These are phyloP conservation scores for Caprella mutica DNA, from an alignment of 2,888 invertebrate species.

Conservation along the genomic window DNA sequence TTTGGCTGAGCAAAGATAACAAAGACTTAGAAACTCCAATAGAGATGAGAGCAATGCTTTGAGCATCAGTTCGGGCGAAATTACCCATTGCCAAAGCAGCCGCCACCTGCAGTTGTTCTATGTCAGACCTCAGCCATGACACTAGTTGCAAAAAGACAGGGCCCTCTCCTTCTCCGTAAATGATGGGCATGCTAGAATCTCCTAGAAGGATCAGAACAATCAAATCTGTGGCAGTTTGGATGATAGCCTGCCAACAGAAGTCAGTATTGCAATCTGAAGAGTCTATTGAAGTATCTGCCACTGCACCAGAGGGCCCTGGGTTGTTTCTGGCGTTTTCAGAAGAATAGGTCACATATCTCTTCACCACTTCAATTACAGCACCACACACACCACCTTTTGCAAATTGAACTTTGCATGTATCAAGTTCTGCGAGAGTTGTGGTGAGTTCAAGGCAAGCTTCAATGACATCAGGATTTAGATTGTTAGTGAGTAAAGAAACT, in stretches of 20 bases:
- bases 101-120: constrained; percentile 65
- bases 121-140: constrained; percentile 57
- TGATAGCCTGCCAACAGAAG: constrained; percentile 35
- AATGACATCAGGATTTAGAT: constrained; percentile 43
- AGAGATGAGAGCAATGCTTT: constrained; percentile 71
- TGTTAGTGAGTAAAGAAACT: constrained; percentile 59
- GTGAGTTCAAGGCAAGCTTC: constrained; percentile 31
- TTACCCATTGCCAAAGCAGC: constrained; percentile 77
- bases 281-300: not conserved
- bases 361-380: constrained; percentile 30
- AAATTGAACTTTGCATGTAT: constrained; percentile 23
- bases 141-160: constrained; percentile 59
- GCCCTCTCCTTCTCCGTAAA: constrained; percentile 67
- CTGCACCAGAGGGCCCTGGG: not conserved
- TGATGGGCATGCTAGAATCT: constrained; percentile 73
- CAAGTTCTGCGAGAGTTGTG: constrained; percentile 42
- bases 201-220: constrained; percentile 73
- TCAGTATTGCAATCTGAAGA: not conserved
- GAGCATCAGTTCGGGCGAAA: constrained; percentile 64
- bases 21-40: constrained; percentile 61
- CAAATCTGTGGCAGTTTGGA: constrained; percentile 75
- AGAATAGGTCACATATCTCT: constrained; percentile 17
- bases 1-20: constrained; percentile 44
- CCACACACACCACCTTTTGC: constrained; percentile 31
- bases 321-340: constrained; percentile 7